Evolutionary conservation across 2,113 vertebrate species (phyloP).

Genomic region (Dasyornis broadbenti): DNA sequence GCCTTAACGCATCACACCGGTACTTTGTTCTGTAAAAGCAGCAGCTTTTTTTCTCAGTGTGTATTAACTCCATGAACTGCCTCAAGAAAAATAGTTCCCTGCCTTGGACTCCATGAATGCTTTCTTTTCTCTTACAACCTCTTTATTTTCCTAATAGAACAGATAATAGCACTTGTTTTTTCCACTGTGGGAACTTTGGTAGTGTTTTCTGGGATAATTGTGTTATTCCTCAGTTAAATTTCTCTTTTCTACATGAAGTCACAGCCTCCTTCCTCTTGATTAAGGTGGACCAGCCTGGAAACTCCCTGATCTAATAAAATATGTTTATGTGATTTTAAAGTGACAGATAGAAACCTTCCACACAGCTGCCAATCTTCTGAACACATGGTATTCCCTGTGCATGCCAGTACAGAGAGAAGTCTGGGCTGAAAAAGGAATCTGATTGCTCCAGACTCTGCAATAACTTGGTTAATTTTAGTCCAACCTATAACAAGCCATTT

Average conservation of each 20-base stretch:
- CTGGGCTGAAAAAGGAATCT: not conserved
- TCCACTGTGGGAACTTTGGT: not conserved
- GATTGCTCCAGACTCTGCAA: not conserved
- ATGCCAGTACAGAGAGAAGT: not conserved
- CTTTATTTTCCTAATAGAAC: not conserved
- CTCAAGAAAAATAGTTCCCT: constrained; percentile 41
- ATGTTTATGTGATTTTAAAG: not conserved
- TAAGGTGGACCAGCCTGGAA: not conserved
- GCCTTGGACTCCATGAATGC: not conserved
- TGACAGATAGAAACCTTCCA: not conserved
- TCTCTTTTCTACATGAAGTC: not conserved
- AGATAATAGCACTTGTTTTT: not conserved
- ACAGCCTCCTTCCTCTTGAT: not conserved
- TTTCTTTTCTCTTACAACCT: not conserved
- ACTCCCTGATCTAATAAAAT: not conserved
- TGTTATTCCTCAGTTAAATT: not conserved
- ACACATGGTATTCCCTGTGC: not conserved
- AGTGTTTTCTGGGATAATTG: not conserved
- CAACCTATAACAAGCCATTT: not conserved
- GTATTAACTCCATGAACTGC: constrained; percentile 41
- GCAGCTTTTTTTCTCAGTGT: constrained; percentile 32
- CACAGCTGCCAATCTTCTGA: not conserved
- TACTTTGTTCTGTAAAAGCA: constrained; percentile 72
- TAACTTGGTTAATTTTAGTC: not conserved
- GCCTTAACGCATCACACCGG: constrained; percentile 59